Evolutionary conservation across 2,113 vertebrate genomes (phyloP).

Genomic region (Vireo altiloquus): DNA sequence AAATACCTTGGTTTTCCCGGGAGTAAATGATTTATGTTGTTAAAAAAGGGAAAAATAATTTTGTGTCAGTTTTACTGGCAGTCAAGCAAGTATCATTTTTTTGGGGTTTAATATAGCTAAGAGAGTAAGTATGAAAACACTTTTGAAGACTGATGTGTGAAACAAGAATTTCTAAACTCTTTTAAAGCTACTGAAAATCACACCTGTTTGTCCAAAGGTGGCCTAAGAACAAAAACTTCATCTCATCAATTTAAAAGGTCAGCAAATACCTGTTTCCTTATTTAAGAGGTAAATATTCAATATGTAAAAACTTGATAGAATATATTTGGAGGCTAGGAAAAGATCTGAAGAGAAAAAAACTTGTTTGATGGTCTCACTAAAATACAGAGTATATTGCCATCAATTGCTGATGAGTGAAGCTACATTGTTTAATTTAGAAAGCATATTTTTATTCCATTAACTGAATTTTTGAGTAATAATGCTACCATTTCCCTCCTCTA

Average conservation of each 20-base stretch:
- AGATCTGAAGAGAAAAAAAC: background rate
- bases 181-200: background rate
- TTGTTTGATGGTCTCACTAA: background rate
- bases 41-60: background rate
- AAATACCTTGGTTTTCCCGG: background rate
- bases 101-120: background rate
- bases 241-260: background rate
- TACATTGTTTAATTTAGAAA: background rate
- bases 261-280: background rate
- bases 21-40: background rate
- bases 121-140: background rate
- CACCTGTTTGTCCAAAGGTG: background rate
- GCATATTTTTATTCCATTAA: background rate
- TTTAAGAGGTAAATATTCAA: background rate
- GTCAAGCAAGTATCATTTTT: background rate
- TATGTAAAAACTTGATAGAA: background rate
- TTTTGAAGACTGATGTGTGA: background rate
- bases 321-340: background rate
- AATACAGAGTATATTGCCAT: background rate
- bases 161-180: background rate
- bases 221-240: background rate
- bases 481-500: background rate
- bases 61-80: background rate
- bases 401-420: background rate
- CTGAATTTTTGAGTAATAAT: background rate